A percentile compares a stretch with the other conserved stretches of the same genome.
These are phyloP conservation scores for Turdus rufiventris DNA, from an alignment of 2,113 vertebrate species.

Conservation along the genomic window DNA sequence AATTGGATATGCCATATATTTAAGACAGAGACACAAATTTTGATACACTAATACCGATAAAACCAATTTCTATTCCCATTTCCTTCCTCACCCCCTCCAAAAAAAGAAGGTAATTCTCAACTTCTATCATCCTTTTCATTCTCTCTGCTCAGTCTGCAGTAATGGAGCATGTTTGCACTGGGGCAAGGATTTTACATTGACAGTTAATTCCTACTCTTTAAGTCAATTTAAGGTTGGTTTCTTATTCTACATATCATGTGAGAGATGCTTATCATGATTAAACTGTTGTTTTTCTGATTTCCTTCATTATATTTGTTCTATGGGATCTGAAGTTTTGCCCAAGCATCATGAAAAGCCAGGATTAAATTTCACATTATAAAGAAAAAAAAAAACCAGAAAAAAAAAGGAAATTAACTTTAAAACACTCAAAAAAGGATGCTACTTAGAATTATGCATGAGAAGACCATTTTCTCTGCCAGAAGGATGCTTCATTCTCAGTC, in stretches of 20 bases:
- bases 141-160: neutral
- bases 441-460: neutral
- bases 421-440: neutral
- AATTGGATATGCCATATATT: neutral
- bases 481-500: neutral
- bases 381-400: neutral
- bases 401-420: neutral
- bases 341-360: neutral
- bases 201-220: neutral
- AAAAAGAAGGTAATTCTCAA: neutral
- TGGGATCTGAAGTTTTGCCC: neutral
- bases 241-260: neutral
- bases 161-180: accelerated
- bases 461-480: neutral
- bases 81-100: accelerated
- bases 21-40: neutral
- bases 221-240: neutral
- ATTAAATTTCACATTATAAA: neutral
- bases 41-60: neutral
- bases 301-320: neutral
- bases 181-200: neutral
- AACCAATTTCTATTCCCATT: neutral
- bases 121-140: neutral
- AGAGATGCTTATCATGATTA: neutral
- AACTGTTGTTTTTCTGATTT: neutral